Base-by-base conservation (phyloP, 1,140 invertebrate genomes). In the Maconellicoccus hirsutus region DNA sequence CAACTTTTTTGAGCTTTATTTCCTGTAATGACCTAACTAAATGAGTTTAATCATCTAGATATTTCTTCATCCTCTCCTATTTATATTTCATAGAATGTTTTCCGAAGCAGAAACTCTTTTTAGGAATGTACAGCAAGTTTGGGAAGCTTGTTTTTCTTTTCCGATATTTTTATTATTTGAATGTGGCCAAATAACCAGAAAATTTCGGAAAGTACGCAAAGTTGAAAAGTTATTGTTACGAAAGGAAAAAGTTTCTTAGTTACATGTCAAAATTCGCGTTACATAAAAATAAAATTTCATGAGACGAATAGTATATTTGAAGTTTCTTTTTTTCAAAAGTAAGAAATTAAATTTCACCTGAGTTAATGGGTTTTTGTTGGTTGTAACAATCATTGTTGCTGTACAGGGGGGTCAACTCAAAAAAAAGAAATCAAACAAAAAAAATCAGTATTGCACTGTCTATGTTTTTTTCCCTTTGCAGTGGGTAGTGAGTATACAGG, bases 151-250 rank as follows among this genome's bases (percentile, higher is more conserved):
- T 14, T 52, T 52, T 52, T 52, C 42, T 14, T 52, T 52, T 52
- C n/a, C 42, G n/a, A 52, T 52, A 52, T 52, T 52, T 52, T 52
- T 52, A 16, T 52, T 19, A 52, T 52, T 52, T 16, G 42, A 52
- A 52, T 52, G 42, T 52, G 42, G n/a, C 42, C 42, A 52, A 52
- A 52, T 52, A 52, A 52, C 42, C 42, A 52, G 42, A 52, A 52
- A 52, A 52, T 52, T 52, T 52, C 3, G n/a, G n/a, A 52, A 52
- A 52, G 42, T 3, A 16, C 16, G 42, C 6, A 52, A 52, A 52
- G 12, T 52, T 52, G 42, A 52, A 52, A 52, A 52, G 42, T 52
- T 52, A 52, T 52, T 52, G 42, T 19, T 14, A 52, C 6, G n/a
- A 52, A 52, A 52, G n/a, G 16, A 16, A 52, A 52, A 52, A 52